Evolutionary conservation across 2,797 vertebrate genomes (phyloP).

Genomic region (Lagodon rhomboides): DNA sequence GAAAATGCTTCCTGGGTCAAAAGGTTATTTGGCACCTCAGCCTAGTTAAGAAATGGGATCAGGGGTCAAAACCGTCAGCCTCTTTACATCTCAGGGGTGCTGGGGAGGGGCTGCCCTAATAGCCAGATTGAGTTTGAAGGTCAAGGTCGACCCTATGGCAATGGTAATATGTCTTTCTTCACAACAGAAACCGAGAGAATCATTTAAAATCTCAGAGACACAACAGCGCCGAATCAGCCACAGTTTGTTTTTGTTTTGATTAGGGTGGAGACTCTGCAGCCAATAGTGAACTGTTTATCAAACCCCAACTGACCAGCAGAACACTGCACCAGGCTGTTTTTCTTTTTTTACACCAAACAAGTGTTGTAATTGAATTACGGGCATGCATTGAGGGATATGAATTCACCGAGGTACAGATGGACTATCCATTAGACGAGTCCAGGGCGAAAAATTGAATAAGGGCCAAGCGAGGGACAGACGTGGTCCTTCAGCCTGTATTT

Average conservation of each 20-base stretch:
- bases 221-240: slow-evolving; percentile 50
- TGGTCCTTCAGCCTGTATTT: slow-evolving; percentile 83
- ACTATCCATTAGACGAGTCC: slow-evolving; percentile 83
- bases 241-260: slow-evolving; percentile 79
- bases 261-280: slow-evolving; percentile 69
- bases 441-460: slow-evolving; percentile 77
- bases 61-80: slow-evolving; percentile 88
- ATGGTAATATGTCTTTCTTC: slow-evolving; percentile 85
- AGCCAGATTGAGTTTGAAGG: slow-evolving; percentile 90
- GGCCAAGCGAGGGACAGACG: slow-evolving; percentile 83
- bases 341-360: slow-evolving; percentile 72
- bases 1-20: slow-evolving; percentile 88
- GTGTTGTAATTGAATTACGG: slow-evolving; percentile 82
- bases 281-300: slow-evolving; percentile 77
- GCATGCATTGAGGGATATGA: slow-evolving; percentile 82
- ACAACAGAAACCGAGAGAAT: slow-evolving; percentile 67
- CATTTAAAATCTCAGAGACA: slow-evolving; percentile 63
- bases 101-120: slow-evolving; percentile 84
- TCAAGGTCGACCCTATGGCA: slow-evolving; percentile 87
- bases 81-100: slow-evolving; percentile 87
- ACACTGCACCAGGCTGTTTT: slow-evolving; percentile 66
- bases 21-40: slow-evolving; percentile 88
- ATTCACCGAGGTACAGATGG: slow-evolving; percentile 82
- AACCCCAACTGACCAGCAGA: slow-evolving; percentile 68
- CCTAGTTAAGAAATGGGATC: slow-evolving; percentile 91